Evolutionary conservation across 2,888 invertebrate genomes (phyloP), one percentile per base, ranked within the genome.

Genomic region (Eupithecia exiguata): DNA sequence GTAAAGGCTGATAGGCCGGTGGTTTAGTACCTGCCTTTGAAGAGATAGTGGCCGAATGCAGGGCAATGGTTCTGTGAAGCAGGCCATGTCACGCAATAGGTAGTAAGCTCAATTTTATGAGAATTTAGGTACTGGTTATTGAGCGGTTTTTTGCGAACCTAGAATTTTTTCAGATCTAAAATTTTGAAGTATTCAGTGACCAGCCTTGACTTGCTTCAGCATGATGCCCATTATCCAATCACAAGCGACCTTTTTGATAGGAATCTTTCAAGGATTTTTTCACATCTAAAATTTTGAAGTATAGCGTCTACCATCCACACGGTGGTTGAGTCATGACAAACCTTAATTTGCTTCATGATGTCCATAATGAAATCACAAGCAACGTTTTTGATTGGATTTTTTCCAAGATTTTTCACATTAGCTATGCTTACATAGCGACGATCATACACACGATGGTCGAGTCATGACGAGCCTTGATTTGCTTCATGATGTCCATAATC

Each of bases 1-100:
- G 90, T 90, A 88, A 91, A 86, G 82, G 83, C 88, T 84, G 91
- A 91, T 89, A 91, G 87, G 86, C 83, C 77, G 83, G 84, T 86
- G 87, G 86, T 91, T 90, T 89, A 89, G 86, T 88, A 83, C 78
- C 71, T 80, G 88, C 77, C 71, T 81, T 79, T 80, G 81, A 84
- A 82, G 83, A 86, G 88, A 90, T 85, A 83, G 82, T 81, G 81
- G 83, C 74, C 25, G 58, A 80, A 73, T 77, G 84, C 83, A 83
- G 86, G 86, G 88, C 90, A 87, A 89, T 87, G 90, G 91, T 91
- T 91, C 85, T 79, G 79, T 80, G 79, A 81, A 89, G 87, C 88
- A 82, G 88, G 86, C 88, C 87, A 89, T 71, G 73, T 73, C 76
- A 76, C 71, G 76, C 73, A 66, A 74, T 71, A 58, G 36, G 65